Base-by-base conservation (phyloP, 2,797 vertebrate species). In the Leuciscus waleckii region DNA sequence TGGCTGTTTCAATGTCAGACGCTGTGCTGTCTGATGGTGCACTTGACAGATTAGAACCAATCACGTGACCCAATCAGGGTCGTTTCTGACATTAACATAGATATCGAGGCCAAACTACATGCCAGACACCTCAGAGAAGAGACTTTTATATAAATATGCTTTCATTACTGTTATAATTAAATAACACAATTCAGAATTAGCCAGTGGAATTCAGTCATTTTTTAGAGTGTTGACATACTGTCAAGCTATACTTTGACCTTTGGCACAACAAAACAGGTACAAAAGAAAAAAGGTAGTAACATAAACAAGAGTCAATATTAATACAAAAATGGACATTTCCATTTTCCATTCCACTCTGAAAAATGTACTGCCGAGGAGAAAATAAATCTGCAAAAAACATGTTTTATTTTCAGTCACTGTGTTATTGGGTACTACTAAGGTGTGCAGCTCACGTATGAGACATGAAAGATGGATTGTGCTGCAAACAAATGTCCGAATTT, bases 1-100 rank as follows among this genome's bases (percentile, higher is more conserved):
- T 21, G 87, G 71, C 82, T 56, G 81, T 83, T 88, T 85, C 79
- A 79, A 58, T 67, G 82, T 82, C 79, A 84, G 79, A 67, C 26
- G 43, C 21, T 84, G 56, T 88, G 86, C 79, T 86, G 73, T 81
- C 84, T 84, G 56, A 80, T 83, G 75, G 73, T 71, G 26, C 63
- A 56, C 46, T 58, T 82, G 65, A 82, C 87, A 67, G 81, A 82
- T 82, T 73, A 56, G 56, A 41, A 61, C 11, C 3, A 51, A 78
- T 61, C 65, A 41, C 10, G 35, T 37, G 51, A 29, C 29, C 29
- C 29, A 29, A 29, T 29, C 29, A 79, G 51, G 73, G 8, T 29
- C 35, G 11, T 37, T 78, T 61, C 19, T 46, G n/a, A 79, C 49
- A 79, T 78, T 68, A 32, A 69, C 68, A 71, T 69, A 71, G 39